These are phyloP conservation scores for Octomys mimax DNA, from an alignment of 2,797 vertebrate genomes.

Conservation along the genomic window DNA sequence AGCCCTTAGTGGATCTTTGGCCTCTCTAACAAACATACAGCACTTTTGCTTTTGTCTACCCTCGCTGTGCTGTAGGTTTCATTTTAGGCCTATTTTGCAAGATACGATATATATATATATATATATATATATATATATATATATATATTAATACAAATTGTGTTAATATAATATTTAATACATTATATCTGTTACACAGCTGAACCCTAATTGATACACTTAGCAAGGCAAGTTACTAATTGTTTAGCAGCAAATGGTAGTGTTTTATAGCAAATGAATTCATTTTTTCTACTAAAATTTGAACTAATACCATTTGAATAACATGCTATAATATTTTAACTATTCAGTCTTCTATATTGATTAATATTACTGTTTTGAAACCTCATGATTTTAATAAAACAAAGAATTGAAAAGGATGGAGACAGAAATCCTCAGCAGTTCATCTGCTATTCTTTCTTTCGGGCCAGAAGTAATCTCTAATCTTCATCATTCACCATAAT, in stretches of 20 bases:
- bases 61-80: background rate
- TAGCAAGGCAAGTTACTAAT: background rate
- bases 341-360: background rate
- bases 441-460: background rate
- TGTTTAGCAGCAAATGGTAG: background rate
- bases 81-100: background rate
- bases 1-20: background rate
- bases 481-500: background rate
- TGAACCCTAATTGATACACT: background rate
- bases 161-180: background rate
- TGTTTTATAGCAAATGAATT: background rate
- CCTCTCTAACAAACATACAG: background rate
- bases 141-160: too few relatives aligned
- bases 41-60: background rate
- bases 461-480: background rate
- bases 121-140: too few relatives aligned
- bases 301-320: background rate
- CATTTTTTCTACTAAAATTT: conserved; percentile 6
- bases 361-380: conserved; percentile 37
- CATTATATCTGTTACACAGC: background rate
- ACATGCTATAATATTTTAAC: conserved; percentile 21
- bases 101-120: background rate
- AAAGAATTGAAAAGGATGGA: conserved; percentile 34
- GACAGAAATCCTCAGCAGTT: background rate
- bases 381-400: background rate